Base-by-base conservation (phyloP, 2,797 vertebrate genomes). In the Cercopithecus hamlyni region DNA sequence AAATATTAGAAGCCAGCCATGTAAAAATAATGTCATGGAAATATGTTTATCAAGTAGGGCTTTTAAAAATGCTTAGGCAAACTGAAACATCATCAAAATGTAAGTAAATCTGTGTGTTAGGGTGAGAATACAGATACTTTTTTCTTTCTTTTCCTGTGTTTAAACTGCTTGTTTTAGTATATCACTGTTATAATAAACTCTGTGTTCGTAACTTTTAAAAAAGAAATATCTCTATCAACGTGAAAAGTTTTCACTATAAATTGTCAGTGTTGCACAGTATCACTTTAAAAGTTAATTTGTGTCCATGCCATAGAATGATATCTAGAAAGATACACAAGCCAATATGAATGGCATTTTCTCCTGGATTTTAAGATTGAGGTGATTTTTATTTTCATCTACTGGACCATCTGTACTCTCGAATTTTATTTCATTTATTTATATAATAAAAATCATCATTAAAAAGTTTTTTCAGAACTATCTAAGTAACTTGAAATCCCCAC, bases 1-100 rank as follows among this genome's bases (percentile, higher is more conserved):
- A 39, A 93, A 82, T 93, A 26, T 76, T 84, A 76, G 81, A 45
- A 92, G 26, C 13, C 14, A 95, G 50, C 1, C 57, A 90, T 64
- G 75, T 94, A 94, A 93, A 67, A 95, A 92, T 57, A 83, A 75
- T 90, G 26, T 27, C 30, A 75, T 17, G 86, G 30, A 96, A 72
- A 77, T 82, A 12, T 48, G 27, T 85, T 88, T 81, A 92, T 41
- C 88, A 61, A 33, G 64, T n/a, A n/a, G 7, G 7, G 64, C 33
- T 67, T 67, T 64, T n/a, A 4, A 4, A 67, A 19, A 67, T 67
- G 64, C 15, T 67, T 67, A 67, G 64, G 33, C 64, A 67, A 67
- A 67, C 15, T 67, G 64, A 67, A 67, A 67, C 6, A 67, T 67
- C 61, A 67, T 67, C 33, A 67, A 67, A 67, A 19, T 67, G 33